Evolutionary conservation across 2,113 vertebrate species (phyloP).

Genomic region (Ranitomeya variabilis): DNA sequence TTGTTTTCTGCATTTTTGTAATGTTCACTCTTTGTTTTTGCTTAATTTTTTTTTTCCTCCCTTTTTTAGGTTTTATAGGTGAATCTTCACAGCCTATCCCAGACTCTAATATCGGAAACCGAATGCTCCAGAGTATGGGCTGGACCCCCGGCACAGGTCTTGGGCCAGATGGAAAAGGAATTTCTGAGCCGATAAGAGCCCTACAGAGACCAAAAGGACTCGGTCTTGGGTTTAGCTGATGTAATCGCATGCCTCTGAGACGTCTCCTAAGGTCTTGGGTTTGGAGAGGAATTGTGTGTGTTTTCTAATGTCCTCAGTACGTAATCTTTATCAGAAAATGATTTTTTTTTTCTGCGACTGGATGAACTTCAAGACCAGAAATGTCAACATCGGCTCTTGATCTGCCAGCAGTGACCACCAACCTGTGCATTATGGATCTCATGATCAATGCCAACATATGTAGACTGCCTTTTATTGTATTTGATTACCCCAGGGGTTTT

Average conservation of each 20-base stretch:
- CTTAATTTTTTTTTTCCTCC: neutral
- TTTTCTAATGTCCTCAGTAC: constrained; percentile 6
- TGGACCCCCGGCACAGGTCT: constrained; percentile 93
- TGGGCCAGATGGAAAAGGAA: constrained; percentile 89
- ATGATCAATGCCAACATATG: constrained; percentile 67
- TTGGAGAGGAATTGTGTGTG: neutral
- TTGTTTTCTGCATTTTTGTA: neutral
- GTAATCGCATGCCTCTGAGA: constrained; percentile 60
- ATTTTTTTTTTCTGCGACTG: neutral
- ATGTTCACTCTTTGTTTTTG: neutral
- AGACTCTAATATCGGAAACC: constrained; percentile 89
- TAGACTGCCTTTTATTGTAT: constrained; percentile 64
- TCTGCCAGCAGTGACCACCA: constrained; percentile 47
- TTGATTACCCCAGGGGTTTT: constrained; percentile 58
- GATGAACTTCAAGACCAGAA: constrained; percentile 57
- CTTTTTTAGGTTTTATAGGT: constrained; percentile 82
- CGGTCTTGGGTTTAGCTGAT: constrained; percentile 92
- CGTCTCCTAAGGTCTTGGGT: constrained; percentile 16
- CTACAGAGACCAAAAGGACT: constrained; percentile 91
- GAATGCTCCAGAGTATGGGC: constrained; percentile 96
- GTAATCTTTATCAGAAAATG: constrained; percentile 60
- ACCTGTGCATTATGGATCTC: constrained; percentile 57
- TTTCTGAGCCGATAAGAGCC: constrained; percentile 89
- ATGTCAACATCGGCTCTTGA: constrained; percentile 42
- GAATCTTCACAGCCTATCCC: constrained; percentile 86